Evolutionary conservation across 23 tunicate species (phyloP), one percentile per base, ranked within the genome.

Genomic region (Halocynthia aurantium): DNA sequence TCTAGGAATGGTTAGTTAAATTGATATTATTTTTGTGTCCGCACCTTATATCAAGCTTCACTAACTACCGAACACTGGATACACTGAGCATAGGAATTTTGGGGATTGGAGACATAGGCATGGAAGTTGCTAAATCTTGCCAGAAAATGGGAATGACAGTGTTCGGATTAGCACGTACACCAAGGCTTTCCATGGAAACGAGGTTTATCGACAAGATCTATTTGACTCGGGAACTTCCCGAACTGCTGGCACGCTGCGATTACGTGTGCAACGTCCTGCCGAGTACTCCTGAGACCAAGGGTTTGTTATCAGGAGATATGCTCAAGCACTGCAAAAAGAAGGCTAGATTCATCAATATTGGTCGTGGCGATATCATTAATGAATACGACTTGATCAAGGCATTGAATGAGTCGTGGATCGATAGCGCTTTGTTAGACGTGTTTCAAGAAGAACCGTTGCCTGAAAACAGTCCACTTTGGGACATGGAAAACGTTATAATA

Each of bases 221-320:
- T 53, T 15, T 44, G 15, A 20, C 62, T 8, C 22, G 21, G 10
- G 31, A 83, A 51, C 62, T 83, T 11, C 10, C 82, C 22, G 76
- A 56, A 6, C 80, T 83, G 19, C 52, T 83, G 20, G 15, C 31
- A 12, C 52, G 68, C 7, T 83, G 84, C 52, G 87, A 83, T 50
- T 83, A 77, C 6, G 44, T 83, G 10, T 83, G 87, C 22, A 83
- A 83, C 54, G 72, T 77, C 54, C 76, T 83, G 15, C 87, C 87
- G 12, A 55, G 69, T 49, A 83, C 87, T 9, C 52, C 87, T 5
- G 56, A 64, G 15, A 83, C 87, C 7, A 57, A 18, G 17, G 82
- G 67, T 5, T 40, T 83, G 11, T 56, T 83, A 5, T 78, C 87
- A 2, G 78, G 76, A 17, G 72, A 77, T 10, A 52, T 65, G 31